Conservation (phyloP, 2,888 invertebrate genomes). For the Hypena proboscidalis region DNA sequence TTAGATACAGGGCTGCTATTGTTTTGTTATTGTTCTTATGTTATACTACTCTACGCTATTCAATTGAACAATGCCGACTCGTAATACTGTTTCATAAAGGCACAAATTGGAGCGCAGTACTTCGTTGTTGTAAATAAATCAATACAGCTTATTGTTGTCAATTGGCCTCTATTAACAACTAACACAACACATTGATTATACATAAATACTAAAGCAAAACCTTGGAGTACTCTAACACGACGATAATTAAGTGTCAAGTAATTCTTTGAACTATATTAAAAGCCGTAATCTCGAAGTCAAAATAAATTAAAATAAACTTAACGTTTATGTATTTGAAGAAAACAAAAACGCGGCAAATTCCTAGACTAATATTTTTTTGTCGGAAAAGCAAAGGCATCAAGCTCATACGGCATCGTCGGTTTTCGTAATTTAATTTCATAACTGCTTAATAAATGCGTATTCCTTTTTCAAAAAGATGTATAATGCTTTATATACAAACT, state of each 20-base stretch:
- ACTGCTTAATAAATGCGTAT: no score
- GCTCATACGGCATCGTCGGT: no score
- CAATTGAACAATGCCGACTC: neutral
- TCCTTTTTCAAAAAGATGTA: no score
- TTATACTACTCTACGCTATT: neutral
- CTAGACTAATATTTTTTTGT: no score
- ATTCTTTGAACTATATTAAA: slow-evolving; percentile 9
- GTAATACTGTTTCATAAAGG: slow-evolving; percentile 2
- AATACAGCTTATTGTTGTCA: slow-evolving; percentile 43
- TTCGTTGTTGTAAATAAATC: slow-evolving; percentile 40
- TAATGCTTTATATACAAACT: no score
- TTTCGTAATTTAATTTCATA: no score
- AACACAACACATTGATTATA: slow-evolving; percentile 11
- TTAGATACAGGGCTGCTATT: no score
- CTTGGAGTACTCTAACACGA: neutral
- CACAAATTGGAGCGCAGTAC: slow-evolving; percentile 2
- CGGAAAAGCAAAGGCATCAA: no score
- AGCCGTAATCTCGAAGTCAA: slow-evolving; percentile 8
- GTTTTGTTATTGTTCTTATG: neutral
- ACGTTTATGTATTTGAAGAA: no score
- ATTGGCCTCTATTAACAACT: slow-evolving; percentile 35
- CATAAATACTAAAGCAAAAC: slow-evolving; percentile 6
- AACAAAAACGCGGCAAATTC: no score
- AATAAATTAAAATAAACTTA: slow-evolving; percentile 1
- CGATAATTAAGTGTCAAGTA: slow-evolving; percentile 13